phyloP scores from a whole-genome alignment of 2,797 vertebrate genomes.

The Malurus splendens region DNA sequence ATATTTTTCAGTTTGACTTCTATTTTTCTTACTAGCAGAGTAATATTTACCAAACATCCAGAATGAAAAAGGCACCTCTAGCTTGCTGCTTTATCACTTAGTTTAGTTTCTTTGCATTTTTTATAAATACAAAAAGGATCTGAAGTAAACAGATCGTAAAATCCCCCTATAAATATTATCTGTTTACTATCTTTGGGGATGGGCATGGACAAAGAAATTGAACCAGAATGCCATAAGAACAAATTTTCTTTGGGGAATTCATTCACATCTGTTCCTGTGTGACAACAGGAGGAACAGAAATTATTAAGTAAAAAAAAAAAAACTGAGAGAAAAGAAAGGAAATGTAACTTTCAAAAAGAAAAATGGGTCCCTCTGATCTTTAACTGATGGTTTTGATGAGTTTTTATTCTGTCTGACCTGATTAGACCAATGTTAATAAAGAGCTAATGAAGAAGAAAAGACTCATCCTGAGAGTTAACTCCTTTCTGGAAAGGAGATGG shows the following conservation, averaged over 20 bases:
- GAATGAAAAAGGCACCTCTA: background rate
- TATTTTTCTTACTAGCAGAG: background rate
- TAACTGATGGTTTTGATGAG: background rate
- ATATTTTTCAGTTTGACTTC: background rate
- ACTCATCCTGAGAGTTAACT: background rate
- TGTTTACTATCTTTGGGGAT: background rate
- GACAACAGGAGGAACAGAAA: background rate
- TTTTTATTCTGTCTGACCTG: background rate
- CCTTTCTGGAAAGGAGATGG: background rate
- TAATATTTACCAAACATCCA: background rate
- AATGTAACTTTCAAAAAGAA: background rate
- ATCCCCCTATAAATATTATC: background rate
- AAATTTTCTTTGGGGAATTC: constrained; percentile 33
- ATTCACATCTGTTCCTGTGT: constrained; percentile 19
- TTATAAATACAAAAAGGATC: background rate
- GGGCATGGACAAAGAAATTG: background rate
- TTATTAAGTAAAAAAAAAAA: background rate
- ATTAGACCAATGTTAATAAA: background rate
- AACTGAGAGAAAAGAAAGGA: background rate
- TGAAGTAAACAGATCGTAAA: background rate
- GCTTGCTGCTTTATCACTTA: background rate
- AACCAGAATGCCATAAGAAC: background rate
- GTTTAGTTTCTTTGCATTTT: background rate
- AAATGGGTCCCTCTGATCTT: background rate
- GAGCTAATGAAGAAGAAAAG: background rate